Conservation (phyloP, 35 echinoderm and acorn worm genomes). For the Lytechinus variegatus region DNA sequence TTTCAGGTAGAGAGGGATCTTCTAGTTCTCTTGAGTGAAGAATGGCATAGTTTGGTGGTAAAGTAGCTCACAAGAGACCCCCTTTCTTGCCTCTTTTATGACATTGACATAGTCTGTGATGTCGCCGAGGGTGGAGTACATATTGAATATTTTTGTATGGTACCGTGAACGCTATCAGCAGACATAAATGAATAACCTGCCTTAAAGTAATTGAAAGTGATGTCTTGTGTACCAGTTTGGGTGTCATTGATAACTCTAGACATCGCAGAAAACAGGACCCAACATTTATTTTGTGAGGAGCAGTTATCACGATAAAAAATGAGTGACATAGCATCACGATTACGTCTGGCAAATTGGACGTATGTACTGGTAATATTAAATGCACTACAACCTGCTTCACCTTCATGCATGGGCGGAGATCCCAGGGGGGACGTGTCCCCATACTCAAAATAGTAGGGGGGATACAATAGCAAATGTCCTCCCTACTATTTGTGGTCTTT, state of each 20-base stretch:
- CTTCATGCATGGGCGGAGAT: slow-evolving; percentile 41
- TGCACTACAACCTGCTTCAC: slow-evolving; percentile 62
- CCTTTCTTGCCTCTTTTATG: slow-evolving; percentile 27
- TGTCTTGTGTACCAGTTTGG: slow-evolving; percentile 33
- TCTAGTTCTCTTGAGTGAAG: slow-evolving; percentile 43
- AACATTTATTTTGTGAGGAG: slow-evolving; percentile 57
- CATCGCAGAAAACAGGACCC: slow-evolving; percentile 52
- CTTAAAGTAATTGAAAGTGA: slow-evolving; percentile 66
- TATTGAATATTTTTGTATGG: slow-evolving; percentile 55
- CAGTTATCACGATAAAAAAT: slow-evolving; percentile 62
- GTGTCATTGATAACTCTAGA: slow-evolving; percentile 51
- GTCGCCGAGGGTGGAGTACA: slow-evolving; percentile 32
- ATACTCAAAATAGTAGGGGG: too few relatives aligned
- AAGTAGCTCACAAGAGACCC: slow-evolving; percentile 9
- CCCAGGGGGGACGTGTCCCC: too few relatives aligned
- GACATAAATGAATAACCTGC: slow-evolving; percentile 58
- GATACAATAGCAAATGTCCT: too few relatives aligned
- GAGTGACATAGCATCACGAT: slow-evolving; percentile 21
- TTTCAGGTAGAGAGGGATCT: slow-evolving; percentile 33
- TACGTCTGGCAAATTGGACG: slow-evolving; percentile 35
- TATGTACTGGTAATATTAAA: slow-evolving; percentile 60
- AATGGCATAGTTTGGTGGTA: slow-evolving; percentile 50
- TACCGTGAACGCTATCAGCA: slow-evolving; percentile 59
- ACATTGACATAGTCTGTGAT: slow-evolving; percentile 47
- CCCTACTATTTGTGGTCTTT: too few relatives aligned